phyloP scores from a whole-genome alignment of 2,797 vertebrate genomes.

The Microhierax caerulescens region DNA sequence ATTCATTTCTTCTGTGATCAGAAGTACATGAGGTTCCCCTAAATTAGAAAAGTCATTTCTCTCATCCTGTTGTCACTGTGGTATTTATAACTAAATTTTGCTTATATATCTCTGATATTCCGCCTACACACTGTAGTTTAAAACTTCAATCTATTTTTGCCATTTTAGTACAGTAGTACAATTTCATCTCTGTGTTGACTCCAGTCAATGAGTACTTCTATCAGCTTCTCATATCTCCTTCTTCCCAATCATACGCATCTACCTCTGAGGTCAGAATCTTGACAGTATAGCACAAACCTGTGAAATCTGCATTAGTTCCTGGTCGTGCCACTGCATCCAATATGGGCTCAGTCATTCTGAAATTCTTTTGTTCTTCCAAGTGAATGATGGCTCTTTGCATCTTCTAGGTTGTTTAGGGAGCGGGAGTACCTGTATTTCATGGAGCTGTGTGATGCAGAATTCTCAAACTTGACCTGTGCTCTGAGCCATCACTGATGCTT shows the following conservation, averaged over 20 bases:
- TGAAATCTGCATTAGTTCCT: background rate
- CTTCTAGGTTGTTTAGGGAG: background rate
- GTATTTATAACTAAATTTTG: background rate
- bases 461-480: background rate
- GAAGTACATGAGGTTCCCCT: background rate
- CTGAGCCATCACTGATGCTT: background rate
- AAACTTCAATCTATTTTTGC: background rate
- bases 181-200: background rate
- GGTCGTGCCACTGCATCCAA: accelerated
- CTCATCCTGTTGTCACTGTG: background rate
- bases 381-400: background rate
- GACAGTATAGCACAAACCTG: background rate
- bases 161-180: background rate
- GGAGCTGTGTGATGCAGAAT: background rate
- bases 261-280: background rate
- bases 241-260: background rate
- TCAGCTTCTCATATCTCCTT: background rate
- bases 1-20: background rate
- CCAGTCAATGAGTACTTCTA: background rate
- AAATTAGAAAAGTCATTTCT: background rate
- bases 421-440: accelerated
- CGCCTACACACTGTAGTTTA: background rate
- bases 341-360: background rate
- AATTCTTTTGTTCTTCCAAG: background rate
- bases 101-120: background rate